A percentile compares a stretch with the other conserved stretches of the same genome.
These are phyloP conservation scores for Pemphigus obesinymphae DNA, from an alignment of 1,140 invertebrate species.

Conservation along the genomic window DNA sequence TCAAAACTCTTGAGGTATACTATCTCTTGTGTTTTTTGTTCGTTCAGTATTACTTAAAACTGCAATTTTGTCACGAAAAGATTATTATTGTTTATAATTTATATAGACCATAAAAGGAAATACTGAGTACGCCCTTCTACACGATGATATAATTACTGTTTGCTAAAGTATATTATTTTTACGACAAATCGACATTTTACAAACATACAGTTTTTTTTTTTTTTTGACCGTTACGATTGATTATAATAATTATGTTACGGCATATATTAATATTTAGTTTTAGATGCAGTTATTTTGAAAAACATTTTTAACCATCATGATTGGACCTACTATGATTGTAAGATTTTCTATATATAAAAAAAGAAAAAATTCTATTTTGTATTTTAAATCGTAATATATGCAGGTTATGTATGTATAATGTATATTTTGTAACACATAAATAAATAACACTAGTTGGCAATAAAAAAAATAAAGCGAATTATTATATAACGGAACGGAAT, in stretches of 20 bases:
- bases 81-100: constrained; percentile 3
- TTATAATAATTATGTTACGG: too few species aligned
- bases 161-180: background rate
- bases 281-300: too few species aligned
- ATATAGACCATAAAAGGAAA: background rate
- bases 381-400: too few species aligned
- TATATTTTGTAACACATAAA: too few species aligned
- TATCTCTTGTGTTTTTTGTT: background rate
- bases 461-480: background rate
- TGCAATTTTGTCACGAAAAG: background rate
- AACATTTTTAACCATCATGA: too few species aligned
- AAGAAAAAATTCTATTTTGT: too few species aligned
- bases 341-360: too few species aligned
- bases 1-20: background rate
- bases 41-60: background rate
- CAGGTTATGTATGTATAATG: too few species aligned
- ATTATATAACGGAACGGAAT: background rate
- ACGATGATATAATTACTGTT: background rate
- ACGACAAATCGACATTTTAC: background rate
- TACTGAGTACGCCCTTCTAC: background rate
- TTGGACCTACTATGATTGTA: too few species aligned
- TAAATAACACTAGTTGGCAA: background rate
- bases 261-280: too few species aligned
- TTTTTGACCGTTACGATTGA: too few species aligned
- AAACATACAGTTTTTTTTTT: too few species aligned